Percentiles rank a stretch among this genome's conserved stretches.
phyloP scores from a whole-genome alignment of 1,140 invertebrate genomes.

The Leptopilina clavipes region DNA sequence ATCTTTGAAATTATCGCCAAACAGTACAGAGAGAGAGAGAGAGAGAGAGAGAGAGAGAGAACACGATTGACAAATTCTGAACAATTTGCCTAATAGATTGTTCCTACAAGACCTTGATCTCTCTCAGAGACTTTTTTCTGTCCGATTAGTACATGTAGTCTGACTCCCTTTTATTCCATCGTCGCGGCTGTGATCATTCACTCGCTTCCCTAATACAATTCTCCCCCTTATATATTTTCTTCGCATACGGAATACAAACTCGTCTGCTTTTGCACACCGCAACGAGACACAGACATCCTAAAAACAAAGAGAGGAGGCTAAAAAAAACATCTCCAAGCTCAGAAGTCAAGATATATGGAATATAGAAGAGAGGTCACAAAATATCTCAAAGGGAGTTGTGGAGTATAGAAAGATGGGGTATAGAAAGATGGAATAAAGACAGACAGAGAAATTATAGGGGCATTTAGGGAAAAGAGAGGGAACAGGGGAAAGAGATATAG shows the following conservation, averaged over 20 bases:
- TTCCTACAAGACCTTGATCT: too few species aligned
- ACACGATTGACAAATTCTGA: too few species aligned
- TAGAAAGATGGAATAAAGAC: conserved; percentile 29
- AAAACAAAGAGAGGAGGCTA: conserved; percentile 30
- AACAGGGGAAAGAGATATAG: conserved; percentile 26
- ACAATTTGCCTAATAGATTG: too few species aligned
- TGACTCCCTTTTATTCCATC: too few species aligned
- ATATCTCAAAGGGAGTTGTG: conserved; percentile 43
- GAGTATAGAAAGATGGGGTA: conserved; percentile 38
- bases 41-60: too few species aligned
- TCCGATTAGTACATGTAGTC: too few species aligned
- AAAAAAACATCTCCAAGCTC: conserved; percentile 35
- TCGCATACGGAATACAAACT: conserved; percentile 11
- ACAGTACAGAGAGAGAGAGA: too few species aligned
- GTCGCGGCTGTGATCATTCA: not conserved
- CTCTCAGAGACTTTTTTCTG: too few species aligned
- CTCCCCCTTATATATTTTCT: not conserved
- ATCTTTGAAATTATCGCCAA: too few species aligned
- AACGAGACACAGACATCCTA: conserved; percentile 14
- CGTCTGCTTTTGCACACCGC: not conserved
- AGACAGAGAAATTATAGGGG: too few species aligned
- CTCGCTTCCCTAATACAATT: conserved; percentile 15
- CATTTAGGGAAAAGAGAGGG: not conserved
- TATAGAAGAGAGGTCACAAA: not conserved
- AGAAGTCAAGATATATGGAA: conserved; percentile 39